phyloP scores from a whole-genome alignment of 2,797 vertebrate species.

The Synaphobranchus kaupii region DNA sequence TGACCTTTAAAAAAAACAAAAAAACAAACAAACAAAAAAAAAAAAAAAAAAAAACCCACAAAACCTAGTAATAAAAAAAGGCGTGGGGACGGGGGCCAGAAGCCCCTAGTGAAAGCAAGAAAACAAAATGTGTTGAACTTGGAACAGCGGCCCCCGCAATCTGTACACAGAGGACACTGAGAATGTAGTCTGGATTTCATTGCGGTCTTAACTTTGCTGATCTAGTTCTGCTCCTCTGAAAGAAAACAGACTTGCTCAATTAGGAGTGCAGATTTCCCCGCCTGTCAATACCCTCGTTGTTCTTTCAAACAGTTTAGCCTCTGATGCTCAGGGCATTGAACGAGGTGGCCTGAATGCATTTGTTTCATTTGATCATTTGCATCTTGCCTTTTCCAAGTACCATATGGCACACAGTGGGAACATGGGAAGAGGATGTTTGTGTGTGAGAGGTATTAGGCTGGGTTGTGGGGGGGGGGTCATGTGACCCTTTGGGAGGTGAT shows the following conservation, averaged over 20 bases:
- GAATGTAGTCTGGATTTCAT: not conserved
- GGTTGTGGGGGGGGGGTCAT: not conserved
- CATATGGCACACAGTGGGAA: not conserved
- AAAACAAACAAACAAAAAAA: no score
- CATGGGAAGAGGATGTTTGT: not conserved
- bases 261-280: not conserved
- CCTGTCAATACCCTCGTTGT: constrained; percentile 18
- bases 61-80: no score
- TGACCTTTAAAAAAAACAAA: no score
- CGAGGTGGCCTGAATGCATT: not conserved
- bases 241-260: constrained; percentile 12
- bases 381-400: not conserved
- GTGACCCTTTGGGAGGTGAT: not conserved
- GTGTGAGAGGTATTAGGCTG: not conserved
- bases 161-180: not conserved
- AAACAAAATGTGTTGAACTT: not conserved
- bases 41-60: no score
- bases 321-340: not conserved
- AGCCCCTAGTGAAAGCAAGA: not conserved
- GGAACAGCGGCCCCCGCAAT: no score
- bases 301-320: not conserved
- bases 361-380: not conserved
- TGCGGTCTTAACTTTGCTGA: not conserved
- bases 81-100: not conserved
- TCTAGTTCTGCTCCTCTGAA: not conserved